Percentiles rank a stretch among this genome's conserved stretches.
Conservation (phyloP, 1,140 invertebrate species). For the Anastatus disparis region DNA sequence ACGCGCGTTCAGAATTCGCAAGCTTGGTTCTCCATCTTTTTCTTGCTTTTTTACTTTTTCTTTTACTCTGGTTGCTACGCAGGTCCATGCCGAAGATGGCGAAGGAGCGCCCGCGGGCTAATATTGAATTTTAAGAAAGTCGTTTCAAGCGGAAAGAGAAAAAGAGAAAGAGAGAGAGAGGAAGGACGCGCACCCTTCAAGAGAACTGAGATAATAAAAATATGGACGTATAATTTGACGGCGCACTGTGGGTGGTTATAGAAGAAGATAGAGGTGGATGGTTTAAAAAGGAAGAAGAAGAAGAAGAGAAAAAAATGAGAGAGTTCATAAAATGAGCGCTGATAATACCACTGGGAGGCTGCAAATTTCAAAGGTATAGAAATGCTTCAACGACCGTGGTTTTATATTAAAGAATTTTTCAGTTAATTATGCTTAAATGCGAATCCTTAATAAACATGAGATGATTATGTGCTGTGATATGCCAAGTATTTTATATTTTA, state of each 20-base stretch:
- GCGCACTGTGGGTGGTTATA: neutral
- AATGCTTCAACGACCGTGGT: neutral
- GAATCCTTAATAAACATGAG: too few relatives aligned
- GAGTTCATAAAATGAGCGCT: constrained; percentile 25
- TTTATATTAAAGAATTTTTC: neutral
- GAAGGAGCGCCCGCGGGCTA: constrained; percentile 40
- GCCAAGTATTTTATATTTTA: too few relatives aligned
- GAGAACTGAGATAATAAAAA: constrained; percentile 34
- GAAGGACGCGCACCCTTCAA: constrained; percentile 34
- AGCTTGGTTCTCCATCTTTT: neutral
- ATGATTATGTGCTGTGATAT: too few relatives aligned
- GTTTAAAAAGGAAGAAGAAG: neutral
- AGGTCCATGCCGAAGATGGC: constrained; percentile 26
- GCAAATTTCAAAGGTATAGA: neutral
- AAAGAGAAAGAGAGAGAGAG: too few relatives aligned
- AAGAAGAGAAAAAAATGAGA: neutral
- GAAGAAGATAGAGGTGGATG: too few relatives aligned
- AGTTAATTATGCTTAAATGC: too few relatives aligned
- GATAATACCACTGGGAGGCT: constrained; percentile 6
- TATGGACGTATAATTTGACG: constrained; percentile 37
- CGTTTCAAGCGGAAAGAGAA: constrained; percentile 23
- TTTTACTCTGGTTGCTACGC: too few relatives aligned
- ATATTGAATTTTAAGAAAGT: constrained; percentile 62
- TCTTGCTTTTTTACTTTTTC: neutral
- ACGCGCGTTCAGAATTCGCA: neutral